Evolutionary conservation across 2,888 invertebrate species (phyloP).

Genomic region (Xanthorhoe spadicearia): DNA sequence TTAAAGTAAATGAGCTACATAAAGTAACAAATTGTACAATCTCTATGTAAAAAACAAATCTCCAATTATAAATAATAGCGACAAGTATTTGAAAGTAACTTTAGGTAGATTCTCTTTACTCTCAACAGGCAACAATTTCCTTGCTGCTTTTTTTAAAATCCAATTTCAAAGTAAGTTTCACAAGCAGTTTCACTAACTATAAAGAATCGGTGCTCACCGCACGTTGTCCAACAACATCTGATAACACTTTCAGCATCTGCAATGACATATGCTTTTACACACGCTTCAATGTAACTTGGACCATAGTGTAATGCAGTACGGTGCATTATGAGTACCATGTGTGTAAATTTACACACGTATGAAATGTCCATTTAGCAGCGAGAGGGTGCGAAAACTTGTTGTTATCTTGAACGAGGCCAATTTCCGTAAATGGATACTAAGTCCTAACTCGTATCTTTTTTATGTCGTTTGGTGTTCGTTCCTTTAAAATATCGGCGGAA

Average conservation of each 20-base stretch:
- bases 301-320: constrained; percentile 40
- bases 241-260: constrained; percentile 69
- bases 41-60: no score
- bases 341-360: constrained; percentile 74
- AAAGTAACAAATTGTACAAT: no score
- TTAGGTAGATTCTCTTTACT: no score
- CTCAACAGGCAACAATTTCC: background rate
- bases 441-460: constrained; percentile 83
- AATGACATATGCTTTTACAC: constrained; percentile 72
- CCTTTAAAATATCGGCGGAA: constrained; percentile 81
- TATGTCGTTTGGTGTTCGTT: constrained; percentile 72
- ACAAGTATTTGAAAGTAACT: no score
- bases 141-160: constrained; percentile 19
- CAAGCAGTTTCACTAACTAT: constrained; percentile 57
- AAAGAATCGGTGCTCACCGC: constrained; percentile 63
- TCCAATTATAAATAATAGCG: no score
- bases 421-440: constrained; percentile 85
- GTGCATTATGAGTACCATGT: constrained; percentile 42
- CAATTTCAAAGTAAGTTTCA: constrained; percentile 38
- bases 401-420: constrained; percentile 84
- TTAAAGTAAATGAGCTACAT: no score
- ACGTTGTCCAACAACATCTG: constrained; percentile 73
- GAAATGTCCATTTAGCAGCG: constrained; percentile 82
- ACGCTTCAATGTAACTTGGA: constrained; percentile 35
- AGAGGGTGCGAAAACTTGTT: constrained; percentile 85